Conservation (phyloP, 2,113 vertebrate species). For the Heterotilapia buettikoferi region DNA sequence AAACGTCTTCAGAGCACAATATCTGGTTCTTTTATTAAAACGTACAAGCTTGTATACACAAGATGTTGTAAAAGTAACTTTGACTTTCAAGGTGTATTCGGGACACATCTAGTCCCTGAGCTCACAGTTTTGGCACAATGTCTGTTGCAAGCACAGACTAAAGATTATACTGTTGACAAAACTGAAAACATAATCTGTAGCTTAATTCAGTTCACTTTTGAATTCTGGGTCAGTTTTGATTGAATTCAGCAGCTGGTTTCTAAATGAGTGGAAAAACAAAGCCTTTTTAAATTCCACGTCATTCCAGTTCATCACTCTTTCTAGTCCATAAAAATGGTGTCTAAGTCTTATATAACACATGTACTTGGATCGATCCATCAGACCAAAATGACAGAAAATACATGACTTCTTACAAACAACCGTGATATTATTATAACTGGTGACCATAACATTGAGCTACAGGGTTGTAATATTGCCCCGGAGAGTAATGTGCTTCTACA, state of each 20-base stretch:
- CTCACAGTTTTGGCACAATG: neutral
- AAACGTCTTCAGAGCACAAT: fast-evolving
- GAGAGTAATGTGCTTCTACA: neutral
- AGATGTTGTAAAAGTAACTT: neutral
- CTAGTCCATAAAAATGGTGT: neutral
- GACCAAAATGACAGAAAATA: neutral
- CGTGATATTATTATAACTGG: neutral
- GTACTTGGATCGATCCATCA: neutral
- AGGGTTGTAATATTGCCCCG: neutral
- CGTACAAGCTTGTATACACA: neutral
- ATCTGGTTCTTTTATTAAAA: neutral
- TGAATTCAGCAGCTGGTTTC: neutral
- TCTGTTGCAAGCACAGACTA: neutral
- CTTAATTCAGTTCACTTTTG: neutral
- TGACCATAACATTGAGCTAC: neutral
- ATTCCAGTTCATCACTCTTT: neutral
- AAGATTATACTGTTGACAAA: neutral
- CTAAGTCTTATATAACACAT: neutral
- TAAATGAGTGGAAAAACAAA: neutral
- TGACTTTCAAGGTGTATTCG: neutral
- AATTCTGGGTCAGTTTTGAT: neutral
- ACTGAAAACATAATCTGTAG: neutral
- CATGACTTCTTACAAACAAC: neutral
- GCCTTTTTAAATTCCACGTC: neutral
- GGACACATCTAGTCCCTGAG: neutral